Conservation (phyloP, 2,113 vertebrate species). For the Clarias macrocephalus region DNA sequence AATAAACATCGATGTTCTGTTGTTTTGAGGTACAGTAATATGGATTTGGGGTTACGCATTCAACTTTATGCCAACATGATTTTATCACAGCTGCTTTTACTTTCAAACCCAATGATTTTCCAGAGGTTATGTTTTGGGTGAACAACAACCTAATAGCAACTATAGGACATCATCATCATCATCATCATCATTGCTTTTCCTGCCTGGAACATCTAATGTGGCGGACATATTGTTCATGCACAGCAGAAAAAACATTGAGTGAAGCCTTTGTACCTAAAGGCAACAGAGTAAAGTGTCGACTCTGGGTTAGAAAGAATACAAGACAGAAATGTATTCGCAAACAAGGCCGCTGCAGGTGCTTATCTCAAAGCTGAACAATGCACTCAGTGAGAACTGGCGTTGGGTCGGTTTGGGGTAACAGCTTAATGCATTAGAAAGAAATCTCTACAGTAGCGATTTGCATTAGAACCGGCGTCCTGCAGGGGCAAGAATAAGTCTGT, state of each 20-base stretch:
- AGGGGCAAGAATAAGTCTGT: neutral
- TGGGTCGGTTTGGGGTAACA: neutral
- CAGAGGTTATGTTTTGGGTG: no score
- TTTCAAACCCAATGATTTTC: no score
- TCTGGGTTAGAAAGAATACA: neutral
- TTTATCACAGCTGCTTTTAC: no score
- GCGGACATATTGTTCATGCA: neutral
- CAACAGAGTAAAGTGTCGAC: neutral
- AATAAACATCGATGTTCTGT: no score
- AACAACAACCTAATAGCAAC: no score
- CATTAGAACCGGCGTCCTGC: neutral
- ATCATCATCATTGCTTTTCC: no score
- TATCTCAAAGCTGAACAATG: neutral
- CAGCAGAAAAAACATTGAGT: neutral
- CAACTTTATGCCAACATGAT: no score
- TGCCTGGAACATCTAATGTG: no score
- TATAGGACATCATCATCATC: no score
- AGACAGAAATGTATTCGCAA: neutral
- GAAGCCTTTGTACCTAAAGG: neutral
- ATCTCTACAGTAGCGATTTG: neutral
- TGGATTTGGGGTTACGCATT: no score
- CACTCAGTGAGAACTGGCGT: neutral
- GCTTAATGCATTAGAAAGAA: neutral
- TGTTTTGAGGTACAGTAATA: no score
- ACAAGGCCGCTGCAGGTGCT: neutral